Base-by-base conservation (phyloP, 1,140 invertebrate genomes). In the Cataglyphis hispanica region DNA sequence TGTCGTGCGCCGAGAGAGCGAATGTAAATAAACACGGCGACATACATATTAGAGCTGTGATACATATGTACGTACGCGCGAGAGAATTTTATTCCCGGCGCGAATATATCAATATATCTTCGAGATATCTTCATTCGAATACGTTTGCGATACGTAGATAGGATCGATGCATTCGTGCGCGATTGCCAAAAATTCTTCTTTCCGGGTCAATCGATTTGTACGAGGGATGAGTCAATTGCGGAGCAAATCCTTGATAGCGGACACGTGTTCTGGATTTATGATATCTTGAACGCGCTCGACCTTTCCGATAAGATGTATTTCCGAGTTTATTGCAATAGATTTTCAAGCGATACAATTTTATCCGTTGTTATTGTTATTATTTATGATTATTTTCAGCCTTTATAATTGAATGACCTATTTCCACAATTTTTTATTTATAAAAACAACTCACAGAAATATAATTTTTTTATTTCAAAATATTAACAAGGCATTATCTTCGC, bases 1-100 rank as follows among this genome's bases (percentile, higher is more conserved):
- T 76, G 83, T 78, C 74, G 19, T 63, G 56, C 27, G 37, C 8
- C 31, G 37, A 31, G 60, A 31, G 60, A 22, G 70, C 27, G 10
- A 76, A 85, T 50, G 58, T 77, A 75, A 64, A 77, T 66, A 66
- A 77, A 77, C 61, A 64, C 61, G 56, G 37, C 22, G 25, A 22
- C 50, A 74, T 25, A 37, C 50, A 58, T 37, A 31, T 70, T 31
- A n/a, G 25, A 19, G 61, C 43, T 46, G 43, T 11, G 40, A 64
- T 50, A 76, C n/a, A 25, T 50, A 50, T 37, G 27, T 13, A 43
- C 8, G 34, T 19, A 31, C 13, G 22, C 22, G 7, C 16, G 43
- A 70, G 27, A 19, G 43, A 8, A 43, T 25, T 40, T 31, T 46
- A 40, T 80, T 67, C 25, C 53, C 1, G 43, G 16, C 5, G 7